Conservation (phyloP, 2,113 vertebrate genomes). For the Ariopsis seemanni region DNA sequence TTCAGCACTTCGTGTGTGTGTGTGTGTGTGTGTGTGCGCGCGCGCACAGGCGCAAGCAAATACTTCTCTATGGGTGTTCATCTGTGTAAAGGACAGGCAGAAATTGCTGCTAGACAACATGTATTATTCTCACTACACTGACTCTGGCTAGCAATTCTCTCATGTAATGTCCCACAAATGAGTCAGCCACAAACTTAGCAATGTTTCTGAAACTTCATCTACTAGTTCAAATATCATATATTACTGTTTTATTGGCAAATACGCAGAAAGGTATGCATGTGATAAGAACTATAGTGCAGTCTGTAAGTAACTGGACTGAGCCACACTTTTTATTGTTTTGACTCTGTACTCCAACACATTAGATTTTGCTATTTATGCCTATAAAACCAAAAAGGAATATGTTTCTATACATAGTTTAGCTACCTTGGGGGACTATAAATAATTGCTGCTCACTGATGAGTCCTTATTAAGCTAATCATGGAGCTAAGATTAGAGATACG, state of each 20-base stretch:
- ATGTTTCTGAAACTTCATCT: slow-evolving; percentile 33
- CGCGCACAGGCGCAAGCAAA: slow-evolving; percentile 48
- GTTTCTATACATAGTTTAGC: not conserved
- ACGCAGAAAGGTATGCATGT: not conserved
- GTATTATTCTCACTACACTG: slow-evolving; percentile 54
- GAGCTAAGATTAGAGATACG: not conserved
- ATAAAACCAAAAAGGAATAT: not conserved
- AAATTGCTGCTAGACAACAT: slow-evolving; percentile 55
- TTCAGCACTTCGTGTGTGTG: slow-evolving; percentile 59
- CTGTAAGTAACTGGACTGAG: slow-evolving; percentile 16
- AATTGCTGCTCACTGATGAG: not conserved
- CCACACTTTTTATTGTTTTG: not conserved
- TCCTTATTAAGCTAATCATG: not conserved
- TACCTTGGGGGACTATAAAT: not conserved
- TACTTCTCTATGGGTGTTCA: slow-evolving; percentile 46
- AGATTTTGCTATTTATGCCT: not conserved
- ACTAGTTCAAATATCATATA: not conserved
- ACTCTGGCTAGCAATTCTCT: slow-evolving; percentile 44
- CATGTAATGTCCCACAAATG: slow-evolving; percentile 47
- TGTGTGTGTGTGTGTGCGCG: slow-evolving; percentile 53
- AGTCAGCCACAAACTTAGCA: slow-evolving; percentile 31
- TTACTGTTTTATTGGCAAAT: slow-evolving; percentile 35
- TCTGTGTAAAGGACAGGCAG: slow-evolving; percentile 44
- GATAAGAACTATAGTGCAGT: not conserved
- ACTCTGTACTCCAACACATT: not conserved